phyloP scores from a whole-genome alignment of 2,797 vertebrate genomes.

The Tenualosa thibaudeaui region DNA sequence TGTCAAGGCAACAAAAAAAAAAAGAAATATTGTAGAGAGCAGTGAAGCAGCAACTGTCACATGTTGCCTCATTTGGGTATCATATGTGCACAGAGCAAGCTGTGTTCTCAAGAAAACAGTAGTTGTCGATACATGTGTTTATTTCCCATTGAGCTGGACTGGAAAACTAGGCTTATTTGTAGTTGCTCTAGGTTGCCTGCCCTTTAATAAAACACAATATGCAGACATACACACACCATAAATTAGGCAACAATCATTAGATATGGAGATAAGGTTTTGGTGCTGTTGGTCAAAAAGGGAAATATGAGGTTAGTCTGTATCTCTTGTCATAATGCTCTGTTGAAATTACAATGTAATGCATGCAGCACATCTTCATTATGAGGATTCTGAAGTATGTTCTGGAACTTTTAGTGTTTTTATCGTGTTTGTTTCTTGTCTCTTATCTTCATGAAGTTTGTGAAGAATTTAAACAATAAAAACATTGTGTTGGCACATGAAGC shows the following conservation, averaged over 20 bases:
- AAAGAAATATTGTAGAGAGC: not conserved
- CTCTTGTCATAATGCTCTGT: not conserved
- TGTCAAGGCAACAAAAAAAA: conserved; percentile 21
- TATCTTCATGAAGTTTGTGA: not conserved
- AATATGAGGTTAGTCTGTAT: not conserved
- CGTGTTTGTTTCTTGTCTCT: not conserved
- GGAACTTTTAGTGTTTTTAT: not conserved
- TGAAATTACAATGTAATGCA: not conserved
- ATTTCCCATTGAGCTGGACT: not conserved
- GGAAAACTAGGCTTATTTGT: not conserved
- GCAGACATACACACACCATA: not conserved
- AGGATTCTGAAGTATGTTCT: not conserved
- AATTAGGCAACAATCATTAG: not conserved
- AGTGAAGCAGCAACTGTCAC: conserved; percentile 1
- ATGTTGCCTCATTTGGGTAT: conserved; percentile 12
- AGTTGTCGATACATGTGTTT: not conserved
- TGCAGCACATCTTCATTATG: not conserved
- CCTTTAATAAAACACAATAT: not conserved
- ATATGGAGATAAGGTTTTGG: not conserved
- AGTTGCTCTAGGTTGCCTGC: not conserved
- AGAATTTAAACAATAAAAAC: conserved; percentile 1
- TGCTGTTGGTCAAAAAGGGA: not conserved
- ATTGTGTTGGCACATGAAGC: not conserved
- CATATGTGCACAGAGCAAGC: conserved; percentile 6
- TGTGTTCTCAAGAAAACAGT: not conserved